phyloP scores from a whole-genome alignment of 1,140 invertebrate species.

The Harlomillsia oculata region DNA sequence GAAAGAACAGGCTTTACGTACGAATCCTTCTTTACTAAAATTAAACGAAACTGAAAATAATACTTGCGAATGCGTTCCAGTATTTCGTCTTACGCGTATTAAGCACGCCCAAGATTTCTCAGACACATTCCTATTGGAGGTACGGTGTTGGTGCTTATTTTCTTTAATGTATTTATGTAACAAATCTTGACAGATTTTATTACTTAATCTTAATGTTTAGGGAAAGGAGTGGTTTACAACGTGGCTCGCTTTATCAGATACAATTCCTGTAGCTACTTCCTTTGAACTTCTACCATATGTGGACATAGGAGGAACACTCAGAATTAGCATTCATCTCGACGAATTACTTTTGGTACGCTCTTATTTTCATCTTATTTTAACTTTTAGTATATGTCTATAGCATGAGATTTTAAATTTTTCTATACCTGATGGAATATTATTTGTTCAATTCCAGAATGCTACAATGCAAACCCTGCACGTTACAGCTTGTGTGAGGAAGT shows the following conservation, averaged over 20 bases:
- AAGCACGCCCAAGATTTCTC: constrained; percentile 46
- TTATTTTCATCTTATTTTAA: background rate
- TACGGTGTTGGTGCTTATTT: constrained; percentile 21
- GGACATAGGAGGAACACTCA: constrained; percentile 49
- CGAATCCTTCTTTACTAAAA: constrained; percentile 14
- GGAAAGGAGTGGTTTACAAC: constrained; percentile 46
- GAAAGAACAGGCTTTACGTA: constrained; percentile 29
- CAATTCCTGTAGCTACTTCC: constrained; percentile 42
- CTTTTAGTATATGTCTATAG: background rate
- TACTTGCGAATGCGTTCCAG: constrained; percentile 40
- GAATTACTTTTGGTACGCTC: constrained; percentile 36
- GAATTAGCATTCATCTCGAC: constrained; percentile 43
- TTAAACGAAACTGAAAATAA: background rate
- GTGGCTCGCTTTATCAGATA: constrained; percentile 43
- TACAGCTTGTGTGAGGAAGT: constrained; percentile 53
- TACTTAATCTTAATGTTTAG: constrained; percentile 37
- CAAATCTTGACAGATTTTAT: background rate
- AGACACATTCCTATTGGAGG: constrained; percentile 45
- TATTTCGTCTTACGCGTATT: constrained; percentile 45
- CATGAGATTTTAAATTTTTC: background rate
- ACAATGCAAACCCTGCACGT: constrained; percentile 44
- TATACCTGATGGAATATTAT: constrained; percentile 33
- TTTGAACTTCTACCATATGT: constrained; percentile 46
- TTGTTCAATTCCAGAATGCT: constrained; percentile 39
- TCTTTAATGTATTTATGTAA: constrained; percentile 1